Percentiles rank a stretch among this genome's conserved stretches.
phyloP scores from a whole-genome alignment of 92 coral and sea anemone genomes.

The Nematostella vectensis region DNA sequence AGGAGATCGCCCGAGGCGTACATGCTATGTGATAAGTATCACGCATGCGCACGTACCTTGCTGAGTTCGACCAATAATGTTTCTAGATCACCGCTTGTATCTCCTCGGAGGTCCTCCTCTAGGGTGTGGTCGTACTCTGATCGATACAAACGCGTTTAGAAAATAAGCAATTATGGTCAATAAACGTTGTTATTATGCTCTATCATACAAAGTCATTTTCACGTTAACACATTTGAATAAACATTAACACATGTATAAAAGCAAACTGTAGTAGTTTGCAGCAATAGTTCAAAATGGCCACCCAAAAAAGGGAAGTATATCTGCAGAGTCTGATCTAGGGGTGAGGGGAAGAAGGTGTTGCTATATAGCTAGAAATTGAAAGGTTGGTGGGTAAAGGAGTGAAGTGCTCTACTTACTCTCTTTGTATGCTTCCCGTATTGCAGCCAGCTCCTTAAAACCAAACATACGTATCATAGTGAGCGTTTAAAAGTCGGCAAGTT shows the following conservation, averaged over 20 bases:
- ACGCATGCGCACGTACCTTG: slow-evolving; percentile 42
- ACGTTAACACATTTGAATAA: background rate
- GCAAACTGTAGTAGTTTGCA: no score
- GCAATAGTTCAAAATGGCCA: no score
- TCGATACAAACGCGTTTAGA: background rate
- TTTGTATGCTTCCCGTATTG: slow-evolving; percentile 60
- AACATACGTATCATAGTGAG: background rate
- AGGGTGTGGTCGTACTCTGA: slow-evolving; percentile 61
- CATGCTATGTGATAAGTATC: no score
- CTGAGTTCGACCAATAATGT: slow-evolving; percentile 63
- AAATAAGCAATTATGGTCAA: no score
- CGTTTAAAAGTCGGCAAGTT: background rate
- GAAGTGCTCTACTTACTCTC: slow-evolving; percentile 74
- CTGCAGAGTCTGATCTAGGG: no score
- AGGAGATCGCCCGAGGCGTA: no score
- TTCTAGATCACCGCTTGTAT: slow-evolving; percentile 77
- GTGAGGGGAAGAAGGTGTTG: no score
- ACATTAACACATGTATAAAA: no score
- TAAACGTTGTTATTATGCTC: background rate
- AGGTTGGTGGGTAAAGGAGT: no score
- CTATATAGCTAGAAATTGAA: no score
- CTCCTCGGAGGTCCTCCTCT: slow-evolving; percentile 74
- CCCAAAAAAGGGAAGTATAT: no score
- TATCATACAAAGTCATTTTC: background rate
- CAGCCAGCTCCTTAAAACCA: slow-evolving; percentile 60